A percentile compares a stretch with the other conserved stretches of the same genome.
phyloP scores from a whole-genome alignment of 2,113 vertebrate genomes.

The Nerophis ophidion region DNA sequence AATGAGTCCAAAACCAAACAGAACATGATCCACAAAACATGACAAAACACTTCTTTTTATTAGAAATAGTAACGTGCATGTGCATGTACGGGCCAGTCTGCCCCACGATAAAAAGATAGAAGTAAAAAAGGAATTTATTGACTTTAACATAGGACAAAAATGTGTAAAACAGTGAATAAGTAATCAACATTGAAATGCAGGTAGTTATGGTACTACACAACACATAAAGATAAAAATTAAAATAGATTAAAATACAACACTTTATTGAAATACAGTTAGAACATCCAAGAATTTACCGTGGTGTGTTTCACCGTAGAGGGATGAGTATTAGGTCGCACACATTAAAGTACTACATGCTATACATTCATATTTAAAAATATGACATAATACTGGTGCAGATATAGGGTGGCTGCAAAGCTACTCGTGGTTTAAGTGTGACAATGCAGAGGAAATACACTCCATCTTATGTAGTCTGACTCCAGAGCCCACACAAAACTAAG shows the following conservation, averaged over 20 bases:
- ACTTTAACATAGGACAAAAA: no score
- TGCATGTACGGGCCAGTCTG: no score
- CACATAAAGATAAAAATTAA: no score
- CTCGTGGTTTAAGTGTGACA: background rate
- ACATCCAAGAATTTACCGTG: background rate
- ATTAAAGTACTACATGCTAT: background rate
- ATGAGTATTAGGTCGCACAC: background rate
- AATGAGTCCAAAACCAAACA: no score
- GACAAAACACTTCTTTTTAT: no score
- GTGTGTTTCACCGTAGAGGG: background rate
- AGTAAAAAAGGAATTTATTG: no score
- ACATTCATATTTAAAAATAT: background rate
- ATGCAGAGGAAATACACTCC: background rate
- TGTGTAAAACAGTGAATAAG: no score
- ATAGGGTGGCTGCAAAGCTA: background rate
- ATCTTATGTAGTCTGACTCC: conserved; percentile 5
- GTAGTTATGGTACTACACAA: no score
- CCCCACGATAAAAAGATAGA: no score
- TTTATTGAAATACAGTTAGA: background rate
- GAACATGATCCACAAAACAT: rapidly evolving
- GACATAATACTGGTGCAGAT: background rate
- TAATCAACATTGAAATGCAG: no score
- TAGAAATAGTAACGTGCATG: no score
- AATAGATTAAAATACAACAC: no score
- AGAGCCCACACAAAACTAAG: conserved; percentile 5